These are phyloP conservation scores for Pterophyllum scalare DNA, from an alignment of 2,113 vertebrate genomes.

Conservation along the genomic window DNA sequence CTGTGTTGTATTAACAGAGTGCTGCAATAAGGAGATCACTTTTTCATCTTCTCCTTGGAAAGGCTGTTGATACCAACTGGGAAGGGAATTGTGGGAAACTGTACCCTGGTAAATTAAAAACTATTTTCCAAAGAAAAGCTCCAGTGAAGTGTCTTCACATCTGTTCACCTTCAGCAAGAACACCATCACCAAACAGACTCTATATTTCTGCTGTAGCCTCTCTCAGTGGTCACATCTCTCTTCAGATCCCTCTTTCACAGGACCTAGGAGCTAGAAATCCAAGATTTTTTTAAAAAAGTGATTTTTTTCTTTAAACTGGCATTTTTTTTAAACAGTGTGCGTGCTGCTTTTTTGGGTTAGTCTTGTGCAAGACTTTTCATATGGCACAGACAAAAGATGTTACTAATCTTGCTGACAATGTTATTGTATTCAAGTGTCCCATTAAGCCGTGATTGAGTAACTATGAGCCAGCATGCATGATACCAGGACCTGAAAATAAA, in stretches of 20 bases:
- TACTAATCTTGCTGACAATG: not conserved
- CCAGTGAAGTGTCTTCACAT: constrained; percentile 23
- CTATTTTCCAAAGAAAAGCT: constrained; percentile 44
- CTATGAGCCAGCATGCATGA: not conserved
- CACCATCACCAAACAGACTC: not conserved
- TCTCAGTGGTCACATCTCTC: constrained; percentile 16
- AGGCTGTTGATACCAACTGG: constrained; percentile 51
- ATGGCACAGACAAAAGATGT: not conserved
- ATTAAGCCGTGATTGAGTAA: constrained; percentile 2
- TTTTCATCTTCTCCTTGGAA: constrained; percentile 65
- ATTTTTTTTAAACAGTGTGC: not conserved
- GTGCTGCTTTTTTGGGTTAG: not conserved
- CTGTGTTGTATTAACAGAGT: constrained; percentile 52
- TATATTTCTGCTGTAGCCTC: constrained; percentile 33
- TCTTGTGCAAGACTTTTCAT: not conserved
- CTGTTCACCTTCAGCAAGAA: constrained; percentile 15
- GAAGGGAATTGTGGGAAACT: constrained; percentile 65
- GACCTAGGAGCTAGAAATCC: too few relatives aligned
- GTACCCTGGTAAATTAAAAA: constrained; percentile 50
- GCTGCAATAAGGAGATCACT: constrained; percentile 61
- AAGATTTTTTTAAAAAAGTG: too few relatives aligned
- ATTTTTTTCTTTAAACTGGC: not conserved
- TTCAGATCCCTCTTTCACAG: not conserved
- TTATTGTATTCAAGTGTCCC: not conserved
- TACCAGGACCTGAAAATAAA: not conserved